Evolutionary conservation across 2,113 vertebrate genomes (phyloP).

Genomic region (Colius striatus): DNA sequence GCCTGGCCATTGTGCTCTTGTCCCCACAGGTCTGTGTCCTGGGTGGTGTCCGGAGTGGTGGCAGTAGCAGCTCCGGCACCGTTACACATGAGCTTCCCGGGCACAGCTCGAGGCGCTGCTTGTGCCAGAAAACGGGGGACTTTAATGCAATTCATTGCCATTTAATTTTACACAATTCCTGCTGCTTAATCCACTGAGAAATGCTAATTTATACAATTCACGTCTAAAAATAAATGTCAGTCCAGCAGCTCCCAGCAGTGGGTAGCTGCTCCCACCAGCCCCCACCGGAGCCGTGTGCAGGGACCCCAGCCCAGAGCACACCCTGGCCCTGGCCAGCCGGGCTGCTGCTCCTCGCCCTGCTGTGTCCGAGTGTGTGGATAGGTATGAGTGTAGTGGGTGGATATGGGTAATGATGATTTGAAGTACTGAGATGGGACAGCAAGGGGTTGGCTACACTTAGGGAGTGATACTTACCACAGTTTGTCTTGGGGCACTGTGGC

Average conservation of each 20-base stretch:
- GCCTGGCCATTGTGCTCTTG: background rate
- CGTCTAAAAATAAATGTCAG: slow-evolving; percentile 72
- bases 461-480: accelerated
- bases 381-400: background rate
- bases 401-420: background rate
- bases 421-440: background rate
- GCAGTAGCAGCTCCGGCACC: accelerated
- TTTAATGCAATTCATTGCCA: slow-evolving; percentile 70
- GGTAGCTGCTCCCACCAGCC: slow-evolving; percentile 43
- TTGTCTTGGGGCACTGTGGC: background rate
- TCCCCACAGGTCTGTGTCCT: background rate
- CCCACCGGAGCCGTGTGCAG: background rate
- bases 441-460: background rate
- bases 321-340: background rate
- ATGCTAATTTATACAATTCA: slow-evolving; percentile 74
- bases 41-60: accelerated
- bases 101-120: slow-evolving; percentile 17
- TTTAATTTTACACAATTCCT: slow-evolving; percentile 74
- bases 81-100: slow-evolving; percentile 19
- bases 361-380: accelerated
- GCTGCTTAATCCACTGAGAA: slow-evolving; percentile 70
- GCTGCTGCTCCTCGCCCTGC: background rate
- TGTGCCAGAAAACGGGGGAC: slow-evolving; percentile 64
- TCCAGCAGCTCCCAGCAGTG: slow-evolving; percentile 60
- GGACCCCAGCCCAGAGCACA: background rate